phyloP scores from a whole-genome alignment of 2,113 vertebrate species.

The Corythornis vintsioides region DNA sequence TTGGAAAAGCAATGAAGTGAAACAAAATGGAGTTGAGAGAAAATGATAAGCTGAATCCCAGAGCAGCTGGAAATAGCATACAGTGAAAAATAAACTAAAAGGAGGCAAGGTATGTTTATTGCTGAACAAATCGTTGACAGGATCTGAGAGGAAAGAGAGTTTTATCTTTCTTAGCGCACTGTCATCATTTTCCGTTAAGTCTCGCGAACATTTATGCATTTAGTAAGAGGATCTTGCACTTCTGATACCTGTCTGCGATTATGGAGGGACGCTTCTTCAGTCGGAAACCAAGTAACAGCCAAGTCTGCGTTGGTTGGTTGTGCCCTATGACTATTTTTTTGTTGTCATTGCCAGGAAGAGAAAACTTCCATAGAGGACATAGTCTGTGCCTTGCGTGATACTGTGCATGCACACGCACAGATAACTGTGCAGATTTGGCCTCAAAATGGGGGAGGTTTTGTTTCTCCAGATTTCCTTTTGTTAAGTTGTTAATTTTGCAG shows the following conservation, averaged over 20 bases:
- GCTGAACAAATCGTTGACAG: constrained; percentile 16
- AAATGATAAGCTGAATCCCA: constrained; percentile 24
- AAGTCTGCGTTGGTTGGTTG: not conserved
- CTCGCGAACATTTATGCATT: not conserved
- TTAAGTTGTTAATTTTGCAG: not conserved
- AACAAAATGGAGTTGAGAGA: constrained; percentile 41
- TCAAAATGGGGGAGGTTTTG: not conserved
- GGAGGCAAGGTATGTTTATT: constrained; percentile 1
- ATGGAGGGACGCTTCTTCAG: not conserved
- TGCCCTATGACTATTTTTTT: not conserved
- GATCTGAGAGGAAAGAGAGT: constrained; percentile 10
- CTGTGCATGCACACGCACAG: not conserved
- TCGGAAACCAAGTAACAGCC: not conserved
- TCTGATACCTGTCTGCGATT: constrained; percentile 16
- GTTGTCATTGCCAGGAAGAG: not conserved
- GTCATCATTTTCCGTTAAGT: not conserved
- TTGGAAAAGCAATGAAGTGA: constrained; percentile 9
- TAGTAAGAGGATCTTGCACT: not conserved
- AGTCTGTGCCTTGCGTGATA: not conserved
- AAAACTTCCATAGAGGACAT: not conserved
- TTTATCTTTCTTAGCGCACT: not conserved
- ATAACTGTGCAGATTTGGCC: not conserved
- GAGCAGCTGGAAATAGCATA: not conserved
- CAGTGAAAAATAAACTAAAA: constrained; percentile 35
- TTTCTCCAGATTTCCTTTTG: not conserved